Evolutionary conservation across 2,888 invertebrate genomes (phyloP), one percentile per base, ranked within the genome.

Genomic region (Heterodera filipjevi): DNA sequence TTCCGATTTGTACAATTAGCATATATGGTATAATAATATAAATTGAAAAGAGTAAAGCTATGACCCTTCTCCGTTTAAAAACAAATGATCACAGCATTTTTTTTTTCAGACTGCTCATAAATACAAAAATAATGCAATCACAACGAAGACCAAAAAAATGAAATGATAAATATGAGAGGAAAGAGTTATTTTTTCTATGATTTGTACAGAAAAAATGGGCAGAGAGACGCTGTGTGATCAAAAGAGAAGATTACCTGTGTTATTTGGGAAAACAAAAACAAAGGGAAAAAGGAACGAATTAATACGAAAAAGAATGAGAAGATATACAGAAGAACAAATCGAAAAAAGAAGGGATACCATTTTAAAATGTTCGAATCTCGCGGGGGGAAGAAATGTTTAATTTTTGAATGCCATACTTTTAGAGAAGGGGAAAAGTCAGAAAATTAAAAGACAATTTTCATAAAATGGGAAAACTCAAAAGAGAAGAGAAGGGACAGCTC

Each of bases 261-360:
- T 71, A 30, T 71, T 30, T 16, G 19, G 35, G 32, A 30, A 35
- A 35, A 35, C 2, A 10, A 16, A 71, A 71, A 30, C 5, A 35
- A 59, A 27, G 27, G 10, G 27, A 27, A 27, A 59, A 59, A 71
- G 16, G 39, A 71, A 35, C 19, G 30, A 71, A 30, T 71, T 19
- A 33, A 71, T 3, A 30, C 22, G 66, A 19, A 74, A 74, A 74
- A 73, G 33, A 72, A 22, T n/a, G n/a, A 72, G 14, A 72, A 72
- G 30, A 16, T 35, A n/a, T 73, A 35, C 22, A 27, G 19, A 44
- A 73, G 10, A 73, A 35, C 44, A 73, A 46, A 16, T 35, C n/a
- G 12, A 10, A 12, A 3, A 14, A 30, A 22, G 53, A 10, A 74
- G n/a, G n/a, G n/a, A 74, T 12, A 74, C 3, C 32, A 72, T 39